Base-by-base conservation (phyloP, 2,113 vertebrate species). In the Crypturellus undulatus region DNA sequence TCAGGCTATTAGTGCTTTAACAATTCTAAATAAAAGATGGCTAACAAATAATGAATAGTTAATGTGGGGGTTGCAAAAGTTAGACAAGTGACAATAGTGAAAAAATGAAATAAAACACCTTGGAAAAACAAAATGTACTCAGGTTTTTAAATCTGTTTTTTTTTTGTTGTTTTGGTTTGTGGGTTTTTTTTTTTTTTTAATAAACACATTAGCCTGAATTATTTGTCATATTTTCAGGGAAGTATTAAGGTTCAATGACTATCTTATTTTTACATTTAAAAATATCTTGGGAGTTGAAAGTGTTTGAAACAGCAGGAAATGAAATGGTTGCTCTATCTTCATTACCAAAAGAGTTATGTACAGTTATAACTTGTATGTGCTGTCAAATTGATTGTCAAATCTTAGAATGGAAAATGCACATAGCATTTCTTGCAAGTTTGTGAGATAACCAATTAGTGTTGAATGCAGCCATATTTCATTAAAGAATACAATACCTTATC, bases 61-160 rank as follows among this genome's bases (percentile, higher is more conserved):
- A 71, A 92, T 64, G n/a, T 82, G 5, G 7, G 19, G 26, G 3
- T 68, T 4, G 7, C 12, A 83, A 22, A 63, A 68, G 12, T 68
- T 51, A 26, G 7, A 38, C 4, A 73, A 34, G 17, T 54, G 3
- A 0, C 18, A 78, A 68, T 22, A 5, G 2, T 1, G 7, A 63
- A 43, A 62, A 36, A 30, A 15, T 62, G 18, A 82, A 72, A 28
- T 14, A 51, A 75, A 63, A 15, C 2, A 5, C 1, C 14, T 2
- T 4, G 36, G 4, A 54, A 62, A 59, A 77, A 2, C 2, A 89
- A 45, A 59, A 59, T 8, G 8, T 63, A 24, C 6, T 67, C 49
- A 58, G 22, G 1, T 12, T 38, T 67, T 81, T 49, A 43, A 56
- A 49, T 20, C 22, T 18, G 2, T 1, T n/a, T 10, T 60, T 4